Conservation (phyloP, 1,140 invertebrate species). For the Branchinecta lynchi region DNA sequence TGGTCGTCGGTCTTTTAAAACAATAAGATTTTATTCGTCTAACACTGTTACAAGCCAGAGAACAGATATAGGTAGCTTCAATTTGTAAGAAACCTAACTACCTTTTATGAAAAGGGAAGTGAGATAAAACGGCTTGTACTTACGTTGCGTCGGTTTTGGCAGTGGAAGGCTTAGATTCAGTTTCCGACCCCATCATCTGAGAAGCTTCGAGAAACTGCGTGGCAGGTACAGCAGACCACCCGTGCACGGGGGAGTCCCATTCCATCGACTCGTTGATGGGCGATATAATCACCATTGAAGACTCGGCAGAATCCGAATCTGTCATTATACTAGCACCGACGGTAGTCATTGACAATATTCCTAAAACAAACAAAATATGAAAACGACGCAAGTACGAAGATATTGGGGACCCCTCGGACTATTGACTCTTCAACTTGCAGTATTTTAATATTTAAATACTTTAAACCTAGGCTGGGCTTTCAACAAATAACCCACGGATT, state of each 20-base stretch:
- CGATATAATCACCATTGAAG: background rate
- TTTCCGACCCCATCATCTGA: background rate
- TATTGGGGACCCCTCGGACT: no score
- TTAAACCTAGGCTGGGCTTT: no score
- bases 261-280: background rate
- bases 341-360: background rate
- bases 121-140: background rate
- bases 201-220: background rate
- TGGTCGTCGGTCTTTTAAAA: no score
- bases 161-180: background rate
- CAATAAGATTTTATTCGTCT: no score
- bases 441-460: no score
- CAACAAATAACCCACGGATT: no score
- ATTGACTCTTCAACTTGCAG: no score
- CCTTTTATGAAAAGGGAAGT: no score
- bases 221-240: background rate
- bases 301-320: background rate
- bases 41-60: no score
- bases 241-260: slow-evolving; percentile 1
- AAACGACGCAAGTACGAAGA: no score
- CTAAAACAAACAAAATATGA: background rate
- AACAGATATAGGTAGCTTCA: no score
- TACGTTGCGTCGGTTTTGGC: background rate
- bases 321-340: background rate
- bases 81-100: no score